phyloP scores from a whole-genome alignment of 2,797 vertebrate genomes.

The Tenualosa thibaudeaui region DNA sequence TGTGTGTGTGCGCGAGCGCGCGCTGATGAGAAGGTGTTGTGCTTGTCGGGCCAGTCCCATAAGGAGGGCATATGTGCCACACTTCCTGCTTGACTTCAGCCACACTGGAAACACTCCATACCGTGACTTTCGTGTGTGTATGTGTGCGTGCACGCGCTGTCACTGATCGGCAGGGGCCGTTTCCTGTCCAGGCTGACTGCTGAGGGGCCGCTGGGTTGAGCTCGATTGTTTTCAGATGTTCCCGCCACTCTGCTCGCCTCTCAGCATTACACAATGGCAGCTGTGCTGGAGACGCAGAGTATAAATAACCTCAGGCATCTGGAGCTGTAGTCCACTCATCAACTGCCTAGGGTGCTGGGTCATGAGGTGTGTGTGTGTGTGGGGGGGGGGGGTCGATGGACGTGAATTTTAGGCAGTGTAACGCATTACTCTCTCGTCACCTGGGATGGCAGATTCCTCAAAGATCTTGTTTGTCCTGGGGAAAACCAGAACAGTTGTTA shows the following conservation, averaged over 20 bases:
- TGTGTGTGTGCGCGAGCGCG: background rate
- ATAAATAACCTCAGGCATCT: slow-evolving; percentile 43
- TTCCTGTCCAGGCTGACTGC: slow-evolving; percentile 37
- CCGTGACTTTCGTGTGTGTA: background rate
- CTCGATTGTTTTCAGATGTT: slow-evolving; percentile 58
- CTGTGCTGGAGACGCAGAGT: slow-evolving; percentile 60
- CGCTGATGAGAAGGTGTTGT: background rate
- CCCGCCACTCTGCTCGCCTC: slow-evolving; percentile 39
- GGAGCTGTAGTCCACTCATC: slow-evolving; percentile 28
- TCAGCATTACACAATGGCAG: slow-evolving; percentile 51
- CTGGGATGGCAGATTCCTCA: background rate
- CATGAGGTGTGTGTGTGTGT: background rate
- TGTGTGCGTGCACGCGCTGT: background rate
- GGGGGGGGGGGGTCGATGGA: background rate
- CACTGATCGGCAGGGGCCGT: background rate
- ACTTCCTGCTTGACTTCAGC: background rate
- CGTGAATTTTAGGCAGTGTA: background rate
- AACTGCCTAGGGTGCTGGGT: background rate
- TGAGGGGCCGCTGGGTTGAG: slow-evolving; percentile 20
- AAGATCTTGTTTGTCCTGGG: background rate
- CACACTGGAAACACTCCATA: background rate
- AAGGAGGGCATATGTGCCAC: background rate
- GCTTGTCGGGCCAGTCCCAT: background rate
- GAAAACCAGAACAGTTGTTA: background rate
- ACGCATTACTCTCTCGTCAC: background rate